phyloP scores from a whole-genome alignment of 2,797 vertebrate species.

The Phoeniculus purpureus region DNA sequence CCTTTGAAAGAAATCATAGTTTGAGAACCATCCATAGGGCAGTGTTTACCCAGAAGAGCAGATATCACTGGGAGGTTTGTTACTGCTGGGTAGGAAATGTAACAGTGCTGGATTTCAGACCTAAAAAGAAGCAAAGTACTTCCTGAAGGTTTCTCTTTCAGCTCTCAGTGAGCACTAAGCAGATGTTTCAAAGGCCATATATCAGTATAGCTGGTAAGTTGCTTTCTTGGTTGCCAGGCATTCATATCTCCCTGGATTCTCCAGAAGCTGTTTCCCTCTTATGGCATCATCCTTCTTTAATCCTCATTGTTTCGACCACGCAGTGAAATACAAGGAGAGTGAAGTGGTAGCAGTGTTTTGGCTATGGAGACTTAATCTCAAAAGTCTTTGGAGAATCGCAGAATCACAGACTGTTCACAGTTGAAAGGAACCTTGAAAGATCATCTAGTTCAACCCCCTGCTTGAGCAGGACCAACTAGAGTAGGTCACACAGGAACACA shows the following conservation, averaged over 20 bases:
- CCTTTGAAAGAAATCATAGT: neutral
- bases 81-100: neutral
- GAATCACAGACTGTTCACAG: too few species aligned
- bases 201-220: neutral
- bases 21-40: neutral
- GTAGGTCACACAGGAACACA: too few species aligned
- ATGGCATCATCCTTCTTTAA: neutral
- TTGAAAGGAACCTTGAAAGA: too few species aligned
- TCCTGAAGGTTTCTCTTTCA: neutral
- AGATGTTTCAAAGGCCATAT: neutral
- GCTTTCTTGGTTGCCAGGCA: neutral
- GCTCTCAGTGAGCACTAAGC: neutral
- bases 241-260: neutral
- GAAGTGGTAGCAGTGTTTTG: neutral
- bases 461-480: too few species aligned
- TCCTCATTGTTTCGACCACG: neutral
- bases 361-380: neutral
- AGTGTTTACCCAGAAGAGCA: neutral
- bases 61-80: neutral
- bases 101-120: neutral
- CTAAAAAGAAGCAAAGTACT: neutral
- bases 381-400: neutral
- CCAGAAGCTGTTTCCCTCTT: neutral
- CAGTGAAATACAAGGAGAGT: neutral
- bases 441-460: too few species aligned